Percentiles rank a stretch among this genome's conserved stretches.
phyloP scores from a whole-genome alignment of 2,888 invertebrate genomes.

The Tenthredo amoena region DNA sequence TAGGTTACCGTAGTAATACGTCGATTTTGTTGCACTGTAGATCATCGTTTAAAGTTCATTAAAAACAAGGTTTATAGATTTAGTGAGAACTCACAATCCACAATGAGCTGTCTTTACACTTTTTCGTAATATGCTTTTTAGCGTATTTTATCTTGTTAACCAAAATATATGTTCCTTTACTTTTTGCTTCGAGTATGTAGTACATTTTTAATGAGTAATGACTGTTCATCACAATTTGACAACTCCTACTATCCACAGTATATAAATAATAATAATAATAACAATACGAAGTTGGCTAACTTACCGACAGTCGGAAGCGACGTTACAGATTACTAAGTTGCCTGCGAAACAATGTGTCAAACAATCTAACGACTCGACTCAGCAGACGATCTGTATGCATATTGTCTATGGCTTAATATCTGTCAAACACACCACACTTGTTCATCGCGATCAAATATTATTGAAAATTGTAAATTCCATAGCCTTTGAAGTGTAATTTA shows the following conservation, averaged over 20 bases:
- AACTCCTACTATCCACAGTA: neutral
- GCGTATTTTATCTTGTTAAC: neutral
- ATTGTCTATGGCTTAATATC: conserved; percentile 10
- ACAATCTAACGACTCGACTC: neutral
- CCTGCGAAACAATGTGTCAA: neutral
- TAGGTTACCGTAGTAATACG: conserved; percentile 16
- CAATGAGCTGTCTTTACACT: neutral
- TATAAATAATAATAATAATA: neutral
- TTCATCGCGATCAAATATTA: neutral
- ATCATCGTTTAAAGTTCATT: conserved; percentile 19
- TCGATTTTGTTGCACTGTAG: neutral
- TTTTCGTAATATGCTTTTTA: neutral
- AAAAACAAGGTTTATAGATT: neutral
- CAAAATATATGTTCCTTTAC: neutral
- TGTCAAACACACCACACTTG: neutral
- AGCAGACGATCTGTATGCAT: neutral
- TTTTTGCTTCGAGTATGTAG: neutral
- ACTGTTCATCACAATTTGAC: neutral
- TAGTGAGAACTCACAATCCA: neutral
- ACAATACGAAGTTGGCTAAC: neutral
- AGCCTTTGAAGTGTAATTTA: neutral
- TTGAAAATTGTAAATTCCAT: neutral
- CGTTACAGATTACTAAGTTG: neutral
- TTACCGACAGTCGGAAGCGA: neutral
- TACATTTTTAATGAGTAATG: conserved; percentile 33